Base-by-base conservation (phyloP, 2,113 vertebrate species). In the Microtus pennsylvanicus region DNA sequence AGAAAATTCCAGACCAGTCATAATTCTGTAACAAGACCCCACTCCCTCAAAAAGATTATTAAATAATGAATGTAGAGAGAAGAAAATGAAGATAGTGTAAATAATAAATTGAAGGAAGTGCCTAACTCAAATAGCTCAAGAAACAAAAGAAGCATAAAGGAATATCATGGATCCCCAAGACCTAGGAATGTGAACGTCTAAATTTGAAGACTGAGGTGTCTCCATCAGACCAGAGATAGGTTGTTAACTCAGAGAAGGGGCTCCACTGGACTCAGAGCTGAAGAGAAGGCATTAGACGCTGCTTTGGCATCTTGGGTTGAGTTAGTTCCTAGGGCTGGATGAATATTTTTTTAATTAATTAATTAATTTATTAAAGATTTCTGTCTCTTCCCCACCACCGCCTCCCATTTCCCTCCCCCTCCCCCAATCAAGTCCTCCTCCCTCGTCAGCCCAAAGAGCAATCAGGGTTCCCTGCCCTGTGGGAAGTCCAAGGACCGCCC, bases 61-160 rank as follows among this genome's bases (percentile, higher is more conserved):
- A 89, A 94, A 61, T 28, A 7, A 19, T 61, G 52, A 91, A 81
- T 42, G 72, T 63, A 93, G 87, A 69, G 94, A 93, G 22, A n/a
- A 70, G 33, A 87, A n/a, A 69, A 42, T 13, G 12, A 69, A 89
- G 58, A 90, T 5, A 86, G 10, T 4, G 11, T 38, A 87, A 42
- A 63, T 72, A 61, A 0, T 14, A 87, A 81, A 50, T n/a, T 30
- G 4, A 1, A 55, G n/a, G 16, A 89, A 83, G 22, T 1, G 24
- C 5, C 26, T 6, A 3, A 33, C 47, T 63, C 8, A 42, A 83
- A 17, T 38, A 77, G 21, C 19, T 55, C 33, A n/a, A 4, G 52
- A 26, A 28, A 67, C 30, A 94, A 47, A 55, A 11, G 8, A 7
- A 87, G 30, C 4, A 76, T 1, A 35, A 61, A 55, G 61, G 30